Conservation (phyloP, 2,797 vertebrate species). For the Etheostoma nigrum region DNA sequence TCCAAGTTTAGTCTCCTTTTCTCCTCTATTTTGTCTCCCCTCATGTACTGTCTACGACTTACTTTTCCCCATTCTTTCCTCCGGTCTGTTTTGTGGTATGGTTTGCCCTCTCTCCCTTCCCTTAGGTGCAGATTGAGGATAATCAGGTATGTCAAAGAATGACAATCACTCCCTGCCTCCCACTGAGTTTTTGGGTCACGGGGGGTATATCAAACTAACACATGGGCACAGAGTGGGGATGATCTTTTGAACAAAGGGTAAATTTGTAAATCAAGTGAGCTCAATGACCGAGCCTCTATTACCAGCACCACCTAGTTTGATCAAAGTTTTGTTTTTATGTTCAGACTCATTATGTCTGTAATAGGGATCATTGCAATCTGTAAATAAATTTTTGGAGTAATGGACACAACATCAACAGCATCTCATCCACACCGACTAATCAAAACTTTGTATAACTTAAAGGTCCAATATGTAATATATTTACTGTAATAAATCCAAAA, state of each 20-base stretch:
- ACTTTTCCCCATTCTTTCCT: conserved; percentile 53
- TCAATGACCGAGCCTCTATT: conserved; percentile 24
- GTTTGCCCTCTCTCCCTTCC: conserved; percentile 53
- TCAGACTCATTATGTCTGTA: conserved; percentile 38
- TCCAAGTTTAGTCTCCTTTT: conserved; percentile 81
- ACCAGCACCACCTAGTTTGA: conserved; percentile 51
- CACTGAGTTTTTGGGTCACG: conserved; percentile 57
- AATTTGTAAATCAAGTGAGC: conserved; percentile 55
- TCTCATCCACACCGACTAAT: background rate
- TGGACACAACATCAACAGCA: background rate
- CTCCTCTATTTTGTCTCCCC: conserved; percentile 78
- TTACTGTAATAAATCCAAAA: too few relatives aligned
- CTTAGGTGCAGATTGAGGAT: conserved; percentile 50
- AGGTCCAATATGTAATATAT: too few relatives aligned
- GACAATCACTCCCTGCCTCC: conserved; percentile 62
- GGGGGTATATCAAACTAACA: conserved; percentile 62
- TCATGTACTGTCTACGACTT: conserved; percentile 61
- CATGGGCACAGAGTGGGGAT: conserved; percentile 34
- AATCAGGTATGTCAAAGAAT: conserved; percentile 73
- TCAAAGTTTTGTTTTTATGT: conserved; percentile 63
- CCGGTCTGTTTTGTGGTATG: conserved; percentile 36
- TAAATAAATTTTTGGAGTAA: conserved; percentile 23
- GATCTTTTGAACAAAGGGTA: conserved; percentile 57
- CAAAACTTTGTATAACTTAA: background rate
- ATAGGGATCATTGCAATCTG: conserved; percentile 28